Base-by-base conservation (phyloP, 2,888 invertebrate species). In the Heliconius charithonia region DNA sequence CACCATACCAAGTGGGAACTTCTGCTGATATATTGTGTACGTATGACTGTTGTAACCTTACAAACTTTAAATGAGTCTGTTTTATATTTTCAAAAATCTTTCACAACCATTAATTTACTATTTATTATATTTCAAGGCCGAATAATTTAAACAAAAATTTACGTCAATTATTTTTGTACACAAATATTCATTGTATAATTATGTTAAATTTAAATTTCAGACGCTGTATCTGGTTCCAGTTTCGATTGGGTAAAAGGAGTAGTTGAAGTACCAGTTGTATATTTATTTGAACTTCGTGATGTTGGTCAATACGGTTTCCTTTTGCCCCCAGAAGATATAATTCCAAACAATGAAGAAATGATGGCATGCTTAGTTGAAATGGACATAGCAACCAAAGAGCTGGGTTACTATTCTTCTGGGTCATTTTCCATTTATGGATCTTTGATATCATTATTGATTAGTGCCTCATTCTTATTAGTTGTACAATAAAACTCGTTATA, bases 161-260 rank as follows among this genome's bases (percentile, higher is more conserved):
- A 51, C 2, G 9, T 22, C 9, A 7, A 22, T 59, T 22, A 59
- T 59, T 56, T 19, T 56, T 56, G 7, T 37, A 2, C 7, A 32
- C 0, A 32, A 37, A 37, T 37, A 37, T 37, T 37, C 37, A 10
- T 37, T 10, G 2, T 37, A 37, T 37, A 10, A 37, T 10, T 37
- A 37, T 37, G 37, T 10, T 10, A 37, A 37, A 10, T 10, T 37
- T 37, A 37, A 37, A 59, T 56, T 56, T n/a, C 56, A 56, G 56
- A 59, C 12, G 59, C 59, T 59, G 59, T 59, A n/a, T 59, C 59
- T 22, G 56, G 56, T 22, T 89, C 91, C 12, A 93, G 92, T 77
- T 91, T 93, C 74, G 96, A 96, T 85, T 96, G 95, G 95, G 96
- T 94, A 0, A 95, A 96, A 83, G 96, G 94, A 0, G 89, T 59